Evolutionary conservation across 2,888 invertebrate species (phyloP).

Genomic region (Dynastes grantii): DNA sequence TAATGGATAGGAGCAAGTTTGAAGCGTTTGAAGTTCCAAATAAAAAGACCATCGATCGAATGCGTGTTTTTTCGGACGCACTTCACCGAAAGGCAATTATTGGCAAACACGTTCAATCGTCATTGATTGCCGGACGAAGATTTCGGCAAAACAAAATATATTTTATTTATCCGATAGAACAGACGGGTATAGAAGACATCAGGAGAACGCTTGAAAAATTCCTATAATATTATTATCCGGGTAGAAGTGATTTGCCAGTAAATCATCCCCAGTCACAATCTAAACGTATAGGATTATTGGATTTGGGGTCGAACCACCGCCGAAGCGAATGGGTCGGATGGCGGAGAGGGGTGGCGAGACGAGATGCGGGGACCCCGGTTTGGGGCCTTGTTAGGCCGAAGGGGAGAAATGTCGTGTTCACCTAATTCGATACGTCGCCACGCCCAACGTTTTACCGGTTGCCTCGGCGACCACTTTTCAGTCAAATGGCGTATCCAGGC

Average conservation of each 20-base stretch:
- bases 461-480: conserved; percentile 62
- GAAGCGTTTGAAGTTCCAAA: background rate
- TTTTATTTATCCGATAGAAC: conserved; percentile 30
- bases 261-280: conserved; percentile 67
- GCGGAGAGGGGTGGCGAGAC: conserved; percentile 51
- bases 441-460: conserved; percentile 67
- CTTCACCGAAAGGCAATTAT: background rate
- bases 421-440: conserved; percentile 63
- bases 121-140: conserved; percentile 15
- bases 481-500: conserved; percentile 65
- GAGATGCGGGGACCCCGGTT: conserved; percentile 42
- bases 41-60: background rate
- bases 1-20: too few relatives aligned
- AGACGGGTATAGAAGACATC: conserved; percentile 9
- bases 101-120: conserved; percentile 16
- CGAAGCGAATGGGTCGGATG: conserved; percentile 17
- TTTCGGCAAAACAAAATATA: conserved; percentile 54
- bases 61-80: too few relatives aligned
- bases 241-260: conserved; percentile 66
- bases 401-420: conserved; percentile 51
- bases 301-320: conserved; percentile 61
- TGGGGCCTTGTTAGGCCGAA: conserved; percentile 50
- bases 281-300: conserved; percentile 68
- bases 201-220: conserved; percentile 54
- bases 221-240: conserved; percentile 64